phyloP scores from a whole-genome alignment of 2,888 invertebrate genomes.

The Drosophila limbata region DNA sequence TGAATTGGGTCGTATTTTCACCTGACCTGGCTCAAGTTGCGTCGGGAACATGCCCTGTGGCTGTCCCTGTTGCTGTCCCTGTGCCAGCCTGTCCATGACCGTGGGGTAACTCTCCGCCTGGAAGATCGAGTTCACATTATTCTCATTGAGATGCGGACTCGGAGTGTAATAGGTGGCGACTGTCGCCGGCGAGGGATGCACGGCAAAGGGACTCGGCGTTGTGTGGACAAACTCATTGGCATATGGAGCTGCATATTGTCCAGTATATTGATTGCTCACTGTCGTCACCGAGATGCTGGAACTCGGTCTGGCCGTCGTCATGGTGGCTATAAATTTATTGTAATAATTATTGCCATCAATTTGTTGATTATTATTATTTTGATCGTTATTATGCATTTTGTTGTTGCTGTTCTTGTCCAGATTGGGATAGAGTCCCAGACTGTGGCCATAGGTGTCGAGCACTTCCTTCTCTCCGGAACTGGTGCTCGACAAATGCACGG shows the following conservation, averaged over 20 bases:
- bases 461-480: constrained; percentile 78
- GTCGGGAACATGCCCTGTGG: constrained; percentile 60
- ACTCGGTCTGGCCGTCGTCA: constrained; percentile 72
- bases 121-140: constrained; percentile 82
- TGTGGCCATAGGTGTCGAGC: constrained; percentile 83
- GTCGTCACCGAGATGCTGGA: constrained; percentile 51
- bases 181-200: constrained; percentile 70
- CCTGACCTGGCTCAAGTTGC: constrained; percentile 70
- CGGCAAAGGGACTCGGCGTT: constrained; percentile 67
- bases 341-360: constrained; percentile 37
- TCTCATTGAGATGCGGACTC: constrained; percentile 82
- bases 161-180: constrained; percentile 81
- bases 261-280: constrained; percentile 55
- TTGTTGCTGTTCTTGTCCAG: constrained; percentile 27
- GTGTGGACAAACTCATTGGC: constrained; percentile 63
- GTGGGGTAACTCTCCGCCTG: constrained; percentile 78
- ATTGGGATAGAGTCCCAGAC: constrained; percentile 72
- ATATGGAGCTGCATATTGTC: constrained; percentile 66
- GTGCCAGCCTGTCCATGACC: constrained; percentile 36
- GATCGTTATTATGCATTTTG: constrained; percentile 18
- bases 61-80: constrained; percentile 60
- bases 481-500: constrained; percentile 77
- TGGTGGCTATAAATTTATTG: constrained; percentile 60
- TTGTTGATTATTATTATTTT: constrained; percentile 19
- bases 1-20: constrained; percentile 82